These are phyloP conservation scores for Endotricha flammealis DNA, from an alignment of 2,888 invertebrate genomes.

Conservation along the genomic window DNA sequence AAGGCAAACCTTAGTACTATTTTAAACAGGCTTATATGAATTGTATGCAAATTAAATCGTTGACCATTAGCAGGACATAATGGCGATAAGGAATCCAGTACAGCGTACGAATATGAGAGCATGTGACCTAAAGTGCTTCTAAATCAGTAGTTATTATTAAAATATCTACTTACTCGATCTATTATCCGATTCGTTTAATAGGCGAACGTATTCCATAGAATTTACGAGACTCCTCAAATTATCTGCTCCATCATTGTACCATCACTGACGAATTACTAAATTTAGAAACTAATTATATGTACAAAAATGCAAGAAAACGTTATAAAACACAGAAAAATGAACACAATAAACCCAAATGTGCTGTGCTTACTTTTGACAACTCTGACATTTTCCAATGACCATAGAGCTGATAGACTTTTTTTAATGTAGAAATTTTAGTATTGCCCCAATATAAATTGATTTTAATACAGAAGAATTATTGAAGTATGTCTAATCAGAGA, in stretches of 20 bases:
- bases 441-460: too few species aligned
- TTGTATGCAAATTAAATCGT: constrained; percentile 69
- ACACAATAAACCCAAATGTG: constrained; percentile 40
- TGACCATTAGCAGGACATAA: constrained; percentile 56
- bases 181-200: constrained; percentile 47
- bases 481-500: too few species aligned
- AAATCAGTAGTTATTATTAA: constrained; percentile 35
- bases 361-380: constrained; percentile 46
- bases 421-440: too few species aligned
- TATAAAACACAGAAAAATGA: constrained; percentile 29
- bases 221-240: constrained; percentile 40
- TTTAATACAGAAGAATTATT: too few species aligned
- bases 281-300: constrained; percentile 23
- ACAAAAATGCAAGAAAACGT: constrained; percentile 22
- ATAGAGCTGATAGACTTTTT: constrained; percentile 6
- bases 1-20: constrained; percentile 31
- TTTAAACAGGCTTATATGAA: constrained; percentile 48
- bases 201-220: constrained; percentile 62
- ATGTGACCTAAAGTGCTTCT: constrained; percentile 41
- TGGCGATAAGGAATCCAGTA: constrained; percentile 40
- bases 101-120: constrained; percentile 42
- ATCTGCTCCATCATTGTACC: constrained; percentile 42
- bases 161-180: constrained; percentile 50
- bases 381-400: constrained; percentile 30
- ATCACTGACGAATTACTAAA: constrained; percentile 19